Evolutionary conservation across 2,797 vertebrate genomes (phyloP).

Genomic region (Bovichtus diacanthus): DNA sequence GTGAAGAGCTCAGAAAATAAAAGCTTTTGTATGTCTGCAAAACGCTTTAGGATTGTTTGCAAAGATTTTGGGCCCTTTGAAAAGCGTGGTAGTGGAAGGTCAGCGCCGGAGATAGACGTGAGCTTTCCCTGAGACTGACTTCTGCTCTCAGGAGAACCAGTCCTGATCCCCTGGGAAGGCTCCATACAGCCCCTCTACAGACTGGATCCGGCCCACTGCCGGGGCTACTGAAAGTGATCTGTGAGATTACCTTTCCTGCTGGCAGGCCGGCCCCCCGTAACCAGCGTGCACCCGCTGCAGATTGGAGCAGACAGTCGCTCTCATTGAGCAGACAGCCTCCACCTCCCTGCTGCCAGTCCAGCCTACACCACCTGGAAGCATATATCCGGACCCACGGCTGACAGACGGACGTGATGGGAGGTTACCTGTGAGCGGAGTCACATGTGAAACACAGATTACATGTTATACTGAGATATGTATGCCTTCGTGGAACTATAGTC

Average conservation of each 20-base stretch:
- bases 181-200: constrained; percentile 80
- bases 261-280: constrained; percentile 79
- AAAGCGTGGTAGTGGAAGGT: constrained; percentile 7
- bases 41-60: background rate
- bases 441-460: too few species aligned
- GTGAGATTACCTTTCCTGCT: constrained; percentile 88
- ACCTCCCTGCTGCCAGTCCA: constrained; percentile 82
- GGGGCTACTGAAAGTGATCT: constrained; percentile 88
- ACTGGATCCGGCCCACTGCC: constrained; percentile 62
- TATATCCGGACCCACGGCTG: too few species aligned
- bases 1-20: background rate
- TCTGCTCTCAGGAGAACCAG: constrained; percentile 76
- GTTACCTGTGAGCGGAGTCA: too few species aligned
- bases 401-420: too few species aligned
- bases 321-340: constrained; percentile 75
- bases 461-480: too few species aligned
- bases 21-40: background rate
- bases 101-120: constrained; percentile 9
- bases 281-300: constrained; percentile 74
- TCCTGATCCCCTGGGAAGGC: constrained; percentile 85
- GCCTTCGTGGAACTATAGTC: too few species aligned
- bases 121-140: constrained; percentile 69
- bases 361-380: too few species aligned
- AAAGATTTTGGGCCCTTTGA: background rate
- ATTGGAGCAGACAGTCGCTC: constrained; percentile 87